A percentile compares a stretch with the other conserved stretches of the same genome.
phyloP scores from a whole-genome alignment of 2,888 invertebrate genomes.

The Patella depressa region DNA sequence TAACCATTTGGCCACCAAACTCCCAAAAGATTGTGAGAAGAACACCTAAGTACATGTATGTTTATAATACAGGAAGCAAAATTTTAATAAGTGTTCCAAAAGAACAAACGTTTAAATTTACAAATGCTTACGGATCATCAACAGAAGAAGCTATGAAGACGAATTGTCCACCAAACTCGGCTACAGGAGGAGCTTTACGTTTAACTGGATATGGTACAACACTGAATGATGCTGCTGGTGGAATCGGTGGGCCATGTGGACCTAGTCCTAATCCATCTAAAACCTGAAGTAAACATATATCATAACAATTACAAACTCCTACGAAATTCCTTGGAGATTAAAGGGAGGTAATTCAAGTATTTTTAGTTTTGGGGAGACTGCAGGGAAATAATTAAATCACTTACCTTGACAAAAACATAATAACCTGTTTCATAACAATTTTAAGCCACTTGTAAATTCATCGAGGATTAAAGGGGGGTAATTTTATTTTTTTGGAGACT shows the following conservation, averaged over 20 bases:
- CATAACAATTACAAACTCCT: no score
- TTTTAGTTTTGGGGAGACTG: no score
- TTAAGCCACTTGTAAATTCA: no score
- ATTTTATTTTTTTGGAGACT: no score
- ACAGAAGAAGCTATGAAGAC: slow-evolving; percentile 67
- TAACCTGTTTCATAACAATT: no score
- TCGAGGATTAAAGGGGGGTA: no score
- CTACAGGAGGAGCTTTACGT: slow-evolving; percentile 65
- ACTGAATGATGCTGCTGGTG: slow-evolving; percentile 69
- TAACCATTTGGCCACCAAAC: no score
- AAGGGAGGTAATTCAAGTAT: no score
- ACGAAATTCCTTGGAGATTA: no score
- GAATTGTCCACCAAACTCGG: slow-evolving; percentile 68
- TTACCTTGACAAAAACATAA: no score
- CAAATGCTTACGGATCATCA: slow-evolving; percentile 69
- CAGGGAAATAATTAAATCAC: no score
- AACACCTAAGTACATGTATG: not conserved
- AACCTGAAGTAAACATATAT: slow-evolving; percentile 50
- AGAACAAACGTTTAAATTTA: not conserved
- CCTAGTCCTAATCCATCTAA: slow-evolving; percentile 71
- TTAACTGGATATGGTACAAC: slow-evolving; percentile 71
- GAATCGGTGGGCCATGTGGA: slow-evolving; percentile 70
- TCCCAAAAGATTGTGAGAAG: no score
- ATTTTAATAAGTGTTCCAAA: not conserved
- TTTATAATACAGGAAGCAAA: not conserved